Conservation (phyloP, 1,140 invertebrate genomes). For the Anagrus nilaparvatae region DNA sequence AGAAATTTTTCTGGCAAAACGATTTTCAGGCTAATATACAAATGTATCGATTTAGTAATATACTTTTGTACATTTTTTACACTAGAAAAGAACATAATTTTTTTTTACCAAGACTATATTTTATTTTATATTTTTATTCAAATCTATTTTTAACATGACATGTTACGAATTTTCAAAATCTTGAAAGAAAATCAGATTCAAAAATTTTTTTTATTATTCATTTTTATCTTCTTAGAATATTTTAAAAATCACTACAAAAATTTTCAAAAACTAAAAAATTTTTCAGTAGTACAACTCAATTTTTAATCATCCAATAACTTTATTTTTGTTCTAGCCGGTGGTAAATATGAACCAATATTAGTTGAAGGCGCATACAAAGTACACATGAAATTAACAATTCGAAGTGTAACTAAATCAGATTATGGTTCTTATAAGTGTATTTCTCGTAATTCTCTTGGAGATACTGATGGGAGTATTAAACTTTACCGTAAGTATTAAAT, state of each 20-base stretch:
- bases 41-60: background rate
- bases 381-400: conserved; percentile 75
- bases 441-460: conserved; percentile 86
- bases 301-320: conserved; percentile 1
- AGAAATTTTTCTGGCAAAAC: too few species aligned
- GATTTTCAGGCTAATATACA: background rate
- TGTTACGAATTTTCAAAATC: too few species aligned
- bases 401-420: conserved; percentile 58
- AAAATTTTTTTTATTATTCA: too few species aligned
- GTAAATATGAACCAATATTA: conserved; percentile 57
- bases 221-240: too few species aligned
- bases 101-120: background rate
- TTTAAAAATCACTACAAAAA: too few species aligned
- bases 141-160: too few species aligned
- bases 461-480: conserved; percentile 83
- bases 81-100: background rate
- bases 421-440: conserved; percentile 83
- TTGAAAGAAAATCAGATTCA: too few species aligned
- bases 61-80: conserved; percentile 11
- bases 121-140: background rate
- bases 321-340: conserved; percentile 50
- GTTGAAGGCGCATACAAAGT: conserved; percentile 71
- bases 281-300: conserved; percentile 1
- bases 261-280: too few species aligned
- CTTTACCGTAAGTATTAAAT: conserved; percentile 75